A percentile compares a stretch with the other conserved stretches of the same genome.
These are phyloP conservation scores for Sminthurides aquaticus DNA, from an alignment of 2,888 invertebrate species.

Conservation along the genomic window DNA sequence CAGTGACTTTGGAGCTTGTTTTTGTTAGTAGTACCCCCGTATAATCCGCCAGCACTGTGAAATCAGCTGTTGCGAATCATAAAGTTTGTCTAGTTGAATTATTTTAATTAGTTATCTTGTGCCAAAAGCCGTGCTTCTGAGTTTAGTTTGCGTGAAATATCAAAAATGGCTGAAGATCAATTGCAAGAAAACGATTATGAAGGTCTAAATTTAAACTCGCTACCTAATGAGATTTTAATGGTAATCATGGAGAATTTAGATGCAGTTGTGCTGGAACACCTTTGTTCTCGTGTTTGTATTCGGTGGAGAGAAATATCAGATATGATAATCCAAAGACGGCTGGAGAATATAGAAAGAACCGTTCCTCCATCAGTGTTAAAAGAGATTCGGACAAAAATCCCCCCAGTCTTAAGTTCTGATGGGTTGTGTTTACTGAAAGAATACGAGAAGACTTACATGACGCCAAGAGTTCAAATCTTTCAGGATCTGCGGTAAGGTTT, in stretches of 20 bases:
- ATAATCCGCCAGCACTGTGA: too few relatives aligned
- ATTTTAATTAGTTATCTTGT: too few relatives aligned
- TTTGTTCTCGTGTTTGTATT: slow-evolving; percentile 20
- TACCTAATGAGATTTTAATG: slow-evolving; percentile 29
- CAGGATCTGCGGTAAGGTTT: slow-evolving; percentile 6
- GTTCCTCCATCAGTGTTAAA: slow-evolving; percentile 8
- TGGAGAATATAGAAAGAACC: too few relatives aligned
- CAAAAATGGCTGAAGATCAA: too few relatives aligned
- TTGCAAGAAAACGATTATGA: too few relatives aligned
- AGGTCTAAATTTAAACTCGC: neutral
- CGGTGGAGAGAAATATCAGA: slow-evolving; percentile 30
- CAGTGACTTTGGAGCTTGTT: too few relatives aligned
- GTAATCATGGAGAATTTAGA: slow-evolving; percentile 27
- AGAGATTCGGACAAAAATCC: slow-evolving; percentile 6
- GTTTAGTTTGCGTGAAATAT: too few relatives aligned
- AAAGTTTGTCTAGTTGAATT: too few relatives aligned
- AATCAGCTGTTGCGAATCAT: too few relatives aligned
- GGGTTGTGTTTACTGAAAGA: slow-evolving; percentile 17
- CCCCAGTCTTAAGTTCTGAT: neutral
- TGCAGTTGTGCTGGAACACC: slow-evolving; percentile 23
- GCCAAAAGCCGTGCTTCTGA: too few relatives aligned
- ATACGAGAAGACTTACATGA: slow-evolving; percentile 23
- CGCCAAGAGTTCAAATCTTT: slow-evolving; percentile 13
- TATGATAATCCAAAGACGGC: slow-evolving; percentile 22
- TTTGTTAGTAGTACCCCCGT: too few relatives aligned